Evolutionary conservation across 2,888 invertebrate species (phyloP).

Genomic region (Spodoptera littoralis): DNA sequence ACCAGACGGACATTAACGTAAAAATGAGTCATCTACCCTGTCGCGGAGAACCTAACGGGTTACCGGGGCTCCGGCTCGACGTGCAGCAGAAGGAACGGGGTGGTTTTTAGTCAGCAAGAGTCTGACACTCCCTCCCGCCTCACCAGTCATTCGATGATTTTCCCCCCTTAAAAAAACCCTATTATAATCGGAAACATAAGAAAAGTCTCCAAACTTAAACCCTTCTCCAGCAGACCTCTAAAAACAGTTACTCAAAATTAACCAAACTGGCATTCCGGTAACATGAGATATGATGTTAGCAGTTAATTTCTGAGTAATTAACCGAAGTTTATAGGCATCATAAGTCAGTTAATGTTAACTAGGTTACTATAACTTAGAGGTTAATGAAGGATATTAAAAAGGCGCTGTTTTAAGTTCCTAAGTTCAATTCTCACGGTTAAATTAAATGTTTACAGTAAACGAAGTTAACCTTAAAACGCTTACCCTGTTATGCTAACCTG

Average conservation of each 20-base stretch:
- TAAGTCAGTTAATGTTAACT: conserved; percentile 41
- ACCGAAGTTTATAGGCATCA: conserved; percentile 32
- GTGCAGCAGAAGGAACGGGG: too few species aligned
- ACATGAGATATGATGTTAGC: conserved; percentile 5
- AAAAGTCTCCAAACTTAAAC: too few species aligned
- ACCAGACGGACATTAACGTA: too few species aligned
- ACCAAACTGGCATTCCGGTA: background rate
- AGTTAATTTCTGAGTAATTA: conserved; percentile 45
- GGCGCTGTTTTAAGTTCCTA: conserved; percentile 20
- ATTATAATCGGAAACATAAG: too few species aligned
- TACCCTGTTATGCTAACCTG: background rate
- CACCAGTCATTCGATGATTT: too few species aligned
- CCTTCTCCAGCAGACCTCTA: too few species aligned
- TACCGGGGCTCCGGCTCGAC: too few species aligned
- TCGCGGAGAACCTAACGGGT: too few species aligned
- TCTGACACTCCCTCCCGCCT: too few species aligned
- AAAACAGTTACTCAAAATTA: background rate
- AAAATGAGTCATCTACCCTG: too few species aligned
- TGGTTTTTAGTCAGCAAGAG: too few species aligned
- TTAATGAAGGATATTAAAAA: conserved; percentile 58
- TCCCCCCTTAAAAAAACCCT: too few species aligned
- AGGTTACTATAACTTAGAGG: conserved; percentile 43
- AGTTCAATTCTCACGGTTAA: conserved; percentile 23
- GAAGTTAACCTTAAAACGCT: conserved; percentile 22
- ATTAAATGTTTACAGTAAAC: conserved; percentile 20